Percentiles rank a stretch among this genome's conserved stretches.
These are phyloP conservation scores for Epirrhoe alternata DNA, from an alignment of 2,888 invertebrate genomes.

Conservation along the genomic window DNA sequence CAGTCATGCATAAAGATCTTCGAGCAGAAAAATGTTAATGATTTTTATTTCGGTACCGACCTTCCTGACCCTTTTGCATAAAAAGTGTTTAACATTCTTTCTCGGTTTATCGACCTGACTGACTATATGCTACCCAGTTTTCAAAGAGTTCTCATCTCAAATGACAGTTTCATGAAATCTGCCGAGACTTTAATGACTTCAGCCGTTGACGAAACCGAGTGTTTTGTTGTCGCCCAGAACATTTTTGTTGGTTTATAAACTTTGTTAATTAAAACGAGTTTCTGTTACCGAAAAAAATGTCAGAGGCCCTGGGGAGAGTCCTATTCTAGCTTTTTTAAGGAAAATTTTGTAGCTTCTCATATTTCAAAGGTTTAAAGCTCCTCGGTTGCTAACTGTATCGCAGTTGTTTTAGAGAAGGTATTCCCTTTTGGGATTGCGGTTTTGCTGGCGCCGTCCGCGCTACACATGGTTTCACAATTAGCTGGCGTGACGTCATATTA, in stretches of 20 bases:
- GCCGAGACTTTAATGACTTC: slow-evolving; percentile 42
- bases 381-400: slow-evolving; percentile 22
- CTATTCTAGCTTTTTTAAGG: slow-evolving; percentile 21
- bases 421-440: slow-evolving; percentile 56
- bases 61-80: slow-evolving; percentile 7
- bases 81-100: slow-evolving; percentile 12
- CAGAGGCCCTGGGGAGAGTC: slow-evolving; percentile 27
- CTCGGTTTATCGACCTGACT: slow-evolving; percentile 17
- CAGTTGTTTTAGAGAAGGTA: slow-evolving; percentile 33
- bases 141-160: slow-evolving; percentile 23
- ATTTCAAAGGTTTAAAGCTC: slow-evolving; percentile 12
- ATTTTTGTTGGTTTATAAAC: slow-evolving; percentile 62
- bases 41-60: slow-evolving; percentile 16
- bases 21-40: slow-evolving; percentile 13
- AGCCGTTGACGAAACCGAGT: slow-evolving; percentile 46
- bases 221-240: slow-evolving; percentile 48
- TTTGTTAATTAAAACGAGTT: slow-evolving; percentile 71
- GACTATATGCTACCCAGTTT: slow-evolving; percentile 2
- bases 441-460: slow-evolving; percentile 36
- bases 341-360: slow-evolving; percentile 24
- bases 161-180: slow-evolving; percentile 38
- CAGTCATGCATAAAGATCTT: slow-evolving; percentile 21
- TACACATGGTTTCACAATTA: slow-evolving; percentile 37
- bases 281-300: slow-evolving; percentile 59
- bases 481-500: slow-evolving; percentile 32